Evolutionary conservation across 2,888 invertebrate species (phyloP), one percentile per base, ranked within the genome.

Genomic region (Kryphioiulus occultus): DNA sequence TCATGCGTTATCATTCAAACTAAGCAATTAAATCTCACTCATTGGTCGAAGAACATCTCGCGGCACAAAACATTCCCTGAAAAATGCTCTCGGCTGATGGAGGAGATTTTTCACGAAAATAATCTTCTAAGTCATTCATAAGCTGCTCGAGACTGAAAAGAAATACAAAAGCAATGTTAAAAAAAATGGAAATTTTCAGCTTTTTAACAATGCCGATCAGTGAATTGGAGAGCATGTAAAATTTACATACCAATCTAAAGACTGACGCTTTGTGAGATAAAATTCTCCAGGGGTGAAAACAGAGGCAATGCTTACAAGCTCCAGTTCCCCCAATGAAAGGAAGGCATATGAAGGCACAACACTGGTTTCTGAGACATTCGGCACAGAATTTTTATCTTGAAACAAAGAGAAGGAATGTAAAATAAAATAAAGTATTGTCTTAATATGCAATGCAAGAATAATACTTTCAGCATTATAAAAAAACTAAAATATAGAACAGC

Each of bases 211-310:
- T 30, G 22, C 19, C 0, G 47, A 32, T 87, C 22, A 39, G 17
- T 30, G 12, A 59, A 82, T 35, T 15, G 30, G 30, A 39, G 0
- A 5, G 12, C n/a, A 19, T 78, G 2, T 12, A 35, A 87, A 22
- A 86, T 53, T 85, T 0, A 26, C 22, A 39, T 39, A 86, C 86
- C 86, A 86, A 35, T 86, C 53, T 86, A 85, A 22, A 4, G 42
- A 59, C 30, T 4, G 90, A 94, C 93, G 0, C 91, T 90, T 30
- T 83, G 93, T 92, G 0, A 94, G 91, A 90, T 93, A 94, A 89
- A 94, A 93, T 88, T 92, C 91, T 22, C 91, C 91, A 0, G 94
- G 94, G 88, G 91, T 92, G 86, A 92, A 90, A 0, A 93, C 93
- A 4, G 91, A 91, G 3, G 92, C 91, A 44, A 94, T 92, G 89